Evolutionary conservation across 2,113 vertebrate genomes (phyloP).

Genomic region (Turdus rufiventris): DNA sequence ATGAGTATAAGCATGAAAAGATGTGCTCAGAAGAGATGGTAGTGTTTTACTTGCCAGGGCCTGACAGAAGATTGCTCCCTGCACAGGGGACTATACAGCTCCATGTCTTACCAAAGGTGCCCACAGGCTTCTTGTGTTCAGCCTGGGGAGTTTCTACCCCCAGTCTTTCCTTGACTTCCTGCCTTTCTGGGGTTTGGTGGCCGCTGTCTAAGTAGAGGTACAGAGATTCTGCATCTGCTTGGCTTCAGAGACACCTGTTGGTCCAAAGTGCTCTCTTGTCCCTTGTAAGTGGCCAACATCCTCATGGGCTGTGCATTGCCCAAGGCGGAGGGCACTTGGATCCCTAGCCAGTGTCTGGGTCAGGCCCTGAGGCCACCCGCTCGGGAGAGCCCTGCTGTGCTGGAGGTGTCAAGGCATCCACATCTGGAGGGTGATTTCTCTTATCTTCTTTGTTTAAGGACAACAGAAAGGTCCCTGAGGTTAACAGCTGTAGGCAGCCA

Average conservation of each 20-base stretch:
- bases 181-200: neutral
- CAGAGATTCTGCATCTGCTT: neutral
- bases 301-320: neutral
- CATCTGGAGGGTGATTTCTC: neutral
- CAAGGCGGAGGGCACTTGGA: accelerated
- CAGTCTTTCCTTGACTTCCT: neutral
- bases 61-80: neutral
- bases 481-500: neutral
- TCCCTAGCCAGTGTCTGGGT: accelerated
- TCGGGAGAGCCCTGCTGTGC: neutral
- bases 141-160: neutral
- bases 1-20: neutral
- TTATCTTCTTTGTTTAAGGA: neutral
- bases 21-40: neutral
- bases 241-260: neutral
- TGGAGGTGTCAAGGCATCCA: neutral
- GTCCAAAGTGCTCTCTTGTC: neutral
- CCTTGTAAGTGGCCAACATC: neutral
- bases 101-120: accelerated
- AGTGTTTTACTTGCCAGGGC: neutral
- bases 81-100: accelerated
- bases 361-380: accelerated
- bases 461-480: neutral
- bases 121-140: neutral
- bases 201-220: too few species aligned